Evolutionary conservation across 35 echinoderm and acorn worm species (phyloP).

Genomic region (Ophioderma brevispina): DNA sequence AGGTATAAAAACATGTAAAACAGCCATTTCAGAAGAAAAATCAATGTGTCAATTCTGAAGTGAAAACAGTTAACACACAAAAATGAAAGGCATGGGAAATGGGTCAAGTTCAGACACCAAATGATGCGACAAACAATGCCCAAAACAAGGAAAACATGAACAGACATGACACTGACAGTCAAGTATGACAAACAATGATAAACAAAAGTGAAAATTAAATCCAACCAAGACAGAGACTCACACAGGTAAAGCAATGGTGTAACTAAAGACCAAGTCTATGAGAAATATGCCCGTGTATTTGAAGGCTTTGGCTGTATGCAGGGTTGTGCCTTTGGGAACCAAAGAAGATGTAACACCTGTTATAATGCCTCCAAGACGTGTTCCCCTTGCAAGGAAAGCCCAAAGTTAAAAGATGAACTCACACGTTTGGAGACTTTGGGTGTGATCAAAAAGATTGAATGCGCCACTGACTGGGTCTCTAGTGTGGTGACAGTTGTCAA

Average conservation of each 20-base stretch:
- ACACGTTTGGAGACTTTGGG: conserved; percentile 42
- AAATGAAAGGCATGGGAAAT: no score
- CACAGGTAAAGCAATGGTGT: background rate
- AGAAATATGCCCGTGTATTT: background rate
- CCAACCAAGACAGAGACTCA: background rate
- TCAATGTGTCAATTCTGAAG: no score
- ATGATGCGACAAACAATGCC: no score
- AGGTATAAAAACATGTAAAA: background rate
- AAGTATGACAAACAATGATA: background rate
- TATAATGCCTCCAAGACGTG: conserved; percentile 45
- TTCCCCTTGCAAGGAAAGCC: conserved; percentile 59
- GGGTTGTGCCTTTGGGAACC: conserved; percentile 15
- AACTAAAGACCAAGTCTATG: no score
- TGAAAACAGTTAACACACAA: no score
- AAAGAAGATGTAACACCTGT: conserved; percentile 2
- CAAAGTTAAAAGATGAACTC: conserved; percentile 67
- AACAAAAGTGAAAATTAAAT: background rate
- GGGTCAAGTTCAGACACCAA: no score
- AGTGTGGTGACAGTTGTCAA: background rate
- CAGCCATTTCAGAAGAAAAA: background rate
- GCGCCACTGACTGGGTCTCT: conserved; percentile 74
- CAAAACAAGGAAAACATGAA: no score
- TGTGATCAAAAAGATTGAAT: conserved; percentile 65
- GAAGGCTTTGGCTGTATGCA: conserved; percentile 41
- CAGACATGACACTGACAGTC: no score